A percentile compares a stretch with the other conserved stretches of the same genome.
phyloP scores from a whole-genome alignment of 2,113 vertebrate genomes.

The Baryphthengus martii region DNA sequence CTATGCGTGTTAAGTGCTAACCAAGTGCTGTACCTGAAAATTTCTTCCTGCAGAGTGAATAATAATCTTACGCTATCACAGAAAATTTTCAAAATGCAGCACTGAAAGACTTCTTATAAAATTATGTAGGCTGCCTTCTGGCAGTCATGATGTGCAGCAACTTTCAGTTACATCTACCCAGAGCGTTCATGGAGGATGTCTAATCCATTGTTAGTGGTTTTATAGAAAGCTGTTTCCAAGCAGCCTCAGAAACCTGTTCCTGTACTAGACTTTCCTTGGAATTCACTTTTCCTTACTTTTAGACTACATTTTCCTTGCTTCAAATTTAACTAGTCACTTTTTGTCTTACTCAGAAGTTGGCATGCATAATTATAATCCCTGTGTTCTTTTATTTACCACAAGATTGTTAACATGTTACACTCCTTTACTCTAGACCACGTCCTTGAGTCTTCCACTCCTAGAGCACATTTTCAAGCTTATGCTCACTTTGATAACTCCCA shows the following conservation, averaged over 20 bases:
- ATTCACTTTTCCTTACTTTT: not conserved
- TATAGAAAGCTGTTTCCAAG: not conserved
- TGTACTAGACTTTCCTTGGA: not conserved
- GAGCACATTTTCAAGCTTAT: not conserved
- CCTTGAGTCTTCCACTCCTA: not conserved
- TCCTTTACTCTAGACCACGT: not conserved
- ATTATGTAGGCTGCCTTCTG: not conserved
- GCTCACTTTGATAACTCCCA: not conserved
- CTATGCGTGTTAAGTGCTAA: not conserved
- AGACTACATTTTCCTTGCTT: not conserved
- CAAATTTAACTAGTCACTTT: not conserved
- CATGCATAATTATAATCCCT: not conserved
- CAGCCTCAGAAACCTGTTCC: not conserved
- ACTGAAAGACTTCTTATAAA: not conserved
- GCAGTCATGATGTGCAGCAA: not conserved
- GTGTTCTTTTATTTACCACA: not conserved
- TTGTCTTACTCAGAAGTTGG: not conserved
- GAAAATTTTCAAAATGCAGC: not conserved
- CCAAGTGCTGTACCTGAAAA: not conserved
- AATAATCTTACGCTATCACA: not conserved
- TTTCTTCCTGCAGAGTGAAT: not conserved
- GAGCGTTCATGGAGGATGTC: not conserved
- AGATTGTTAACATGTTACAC: not conserved
- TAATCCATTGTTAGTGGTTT: not conserved
- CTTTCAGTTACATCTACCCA: not conserved